These are phyloP conservation scores for Pangasius djambal DNA, from an alignment of 2,797 vertebrate genomes.

Conservation along the genomic window DNA sequence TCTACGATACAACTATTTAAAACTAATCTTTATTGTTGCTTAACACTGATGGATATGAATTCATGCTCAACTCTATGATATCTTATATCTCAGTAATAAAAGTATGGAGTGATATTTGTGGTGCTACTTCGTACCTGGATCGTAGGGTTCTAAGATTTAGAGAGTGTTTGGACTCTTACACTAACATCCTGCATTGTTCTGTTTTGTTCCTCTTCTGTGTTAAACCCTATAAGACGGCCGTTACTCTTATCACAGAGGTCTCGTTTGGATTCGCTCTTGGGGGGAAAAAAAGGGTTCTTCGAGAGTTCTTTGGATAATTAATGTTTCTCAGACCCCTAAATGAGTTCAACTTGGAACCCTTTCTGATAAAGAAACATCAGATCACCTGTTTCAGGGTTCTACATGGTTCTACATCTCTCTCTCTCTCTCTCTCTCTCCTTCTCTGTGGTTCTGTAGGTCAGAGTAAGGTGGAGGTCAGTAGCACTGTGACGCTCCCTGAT, in stretches of 20 bases:
- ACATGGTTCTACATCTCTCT: neutral
- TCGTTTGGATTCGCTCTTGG: neutral
- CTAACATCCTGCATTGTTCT: too few relatives aligned
- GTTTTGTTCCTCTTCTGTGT: neutral
- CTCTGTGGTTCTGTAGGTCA: constrained; percentile 4
- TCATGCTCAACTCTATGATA: neutral
- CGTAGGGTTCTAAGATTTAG: neutral
- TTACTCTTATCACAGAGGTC: neutral
- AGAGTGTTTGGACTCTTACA: neutral
- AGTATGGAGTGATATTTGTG: neutral
- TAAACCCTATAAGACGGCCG: neutral
- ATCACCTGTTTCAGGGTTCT: neutral
- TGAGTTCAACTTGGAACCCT: neutral
- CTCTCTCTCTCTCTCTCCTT: neutral
- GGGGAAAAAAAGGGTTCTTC: neutral
- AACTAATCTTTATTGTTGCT: neutral
- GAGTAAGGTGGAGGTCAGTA: constrained; percentile 22
- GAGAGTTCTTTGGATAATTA: neutral
- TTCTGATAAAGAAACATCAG: neutral
- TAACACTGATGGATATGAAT: neutral
- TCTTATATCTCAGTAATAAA: neutral
- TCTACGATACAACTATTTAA: neutral
- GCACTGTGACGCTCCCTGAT: constrained; percentile 30
- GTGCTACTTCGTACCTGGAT: neutral
- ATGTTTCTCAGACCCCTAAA: neutral